Base-by-base conservation (phyloP, 2,888 invertebrate species). In the Chloroclystis v-ata region DNA sequence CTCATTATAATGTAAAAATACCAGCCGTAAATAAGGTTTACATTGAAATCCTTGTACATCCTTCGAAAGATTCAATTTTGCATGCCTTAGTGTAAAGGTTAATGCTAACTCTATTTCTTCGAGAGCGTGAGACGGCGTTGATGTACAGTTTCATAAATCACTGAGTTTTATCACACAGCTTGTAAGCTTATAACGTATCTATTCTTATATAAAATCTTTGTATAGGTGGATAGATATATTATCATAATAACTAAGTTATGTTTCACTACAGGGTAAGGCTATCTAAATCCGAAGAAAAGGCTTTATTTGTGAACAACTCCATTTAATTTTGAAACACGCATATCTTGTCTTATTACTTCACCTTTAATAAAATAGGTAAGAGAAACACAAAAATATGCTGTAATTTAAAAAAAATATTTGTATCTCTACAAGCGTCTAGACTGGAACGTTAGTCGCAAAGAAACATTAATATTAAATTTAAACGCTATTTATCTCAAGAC, bases 1-100 rank as follows among this genome's bases (percentile, higher is more conserved):
- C 57, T 68, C 66, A 71, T 70, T 71, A 69, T 63, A 59, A 64
- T 59, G 63, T 64, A 63, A 66, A 67, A 63, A 61, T 61, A 65
- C 57, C 57, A 62, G 56, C 61, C 59, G 59, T 57, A 60, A 59
- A 59, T 48, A 59, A 60, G 52, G 53, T 53, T 55, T 61, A 57
- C 57, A 37, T 48, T 42, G 37, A 50, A 53, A 52, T 49, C 51
- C 49, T 33, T 37, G 32, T 52, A 47, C 28, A 52, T 50, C 50
- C 55, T 52, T 43, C 42, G 54, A 49, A 51, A 49, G 40, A 51
- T 55, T 57, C 55, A 57, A 57, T 57, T 53, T 53, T 48, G 55
- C 49, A 53, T 47, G 49, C 52, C 51, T 57, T 55, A 26, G 1
- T 4, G 20, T 46, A 41, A 48, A 30, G 49, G 46, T 8, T 9